Conservation (phyloP, 2,797 vertebrate species). For the Hafferia zeledoni region DNA sequence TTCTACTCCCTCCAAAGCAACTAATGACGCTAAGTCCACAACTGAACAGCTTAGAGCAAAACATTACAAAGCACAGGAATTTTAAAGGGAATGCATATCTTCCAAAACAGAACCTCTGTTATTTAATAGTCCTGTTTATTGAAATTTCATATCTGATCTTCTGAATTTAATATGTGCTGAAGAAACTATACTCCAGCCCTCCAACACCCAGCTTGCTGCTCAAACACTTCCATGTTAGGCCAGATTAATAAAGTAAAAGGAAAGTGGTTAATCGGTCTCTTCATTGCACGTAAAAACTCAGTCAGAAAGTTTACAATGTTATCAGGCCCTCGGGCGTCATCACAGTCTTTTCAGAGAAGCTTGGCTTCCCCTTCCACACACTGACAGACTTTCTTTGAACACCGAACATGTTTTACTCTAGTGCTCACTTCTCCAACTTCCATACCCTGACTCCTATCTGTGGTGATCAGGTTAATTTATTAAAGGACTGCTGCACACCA, state of each 20-base stretch:
- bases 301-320: not conserved
- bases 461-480: too few relatives aligned
- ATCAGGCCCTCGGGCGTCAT: not conserved
- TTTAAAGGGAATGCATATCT: not conserved
- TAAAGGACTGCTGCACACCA: too few relatives aligned
- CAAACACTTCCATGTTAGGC: not conserved
- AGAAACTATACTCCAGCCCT: not conserved
- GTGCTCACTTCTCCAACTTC: not conserved
- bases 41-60: not conserved
- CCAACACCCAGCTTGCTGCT: not conserved
- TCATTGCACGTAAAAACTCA: not conserved
- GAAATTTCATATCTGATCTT: not conserved
- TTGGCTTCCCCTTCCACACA: not conserved
- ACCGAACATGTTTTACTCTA: not conserved
- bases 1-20: not conserved
- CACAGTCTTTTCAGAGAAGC: not conserved
- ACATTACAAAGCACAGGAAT: not conserved
- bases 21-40: not conserved
- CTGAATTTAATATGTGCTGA: not conserved
- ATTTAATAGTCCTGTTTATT: not conserved
- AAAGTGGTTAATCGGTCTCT: not conserved
- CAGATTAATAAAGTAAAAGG: not conserved
- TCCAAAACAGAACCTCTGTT: not conserved
- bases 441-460: not conserved
- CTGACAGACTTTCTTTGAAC: not conserved